Evolutionary conservation across 1,140 invertebrate genomes (phyloP).

Genomic region (Matsumurasca onukii): DNA sequence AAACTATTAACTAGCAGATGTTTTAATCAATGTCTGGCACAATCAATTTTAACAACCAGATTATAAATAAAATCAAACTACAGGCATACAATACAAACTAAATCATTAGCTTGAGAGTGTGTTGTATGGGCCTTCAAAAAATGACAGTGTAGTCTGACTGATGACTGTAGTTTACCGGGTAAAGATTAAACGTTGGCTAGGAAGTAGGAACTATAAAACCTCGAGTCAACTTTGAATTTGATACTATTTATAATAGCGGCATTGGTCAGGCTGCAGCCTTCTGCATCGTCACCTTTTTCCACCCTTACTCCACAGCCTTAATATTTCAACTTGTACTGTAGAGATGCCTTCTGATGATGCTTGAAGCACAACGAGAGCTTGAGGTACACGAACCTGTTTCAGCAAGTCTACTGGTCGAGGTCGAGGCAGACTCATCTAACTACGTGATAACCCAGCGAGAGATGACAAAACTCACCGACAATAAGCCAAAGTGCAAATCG

Average conservation of each 20-base stretch:
- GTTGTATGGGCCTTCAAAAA: no score
- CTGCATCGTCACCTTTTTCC: no score
- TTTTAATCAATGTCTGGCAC: not conserved
- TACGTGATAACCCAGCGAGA: not conserved
- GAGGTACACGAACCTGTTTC: not conserved
- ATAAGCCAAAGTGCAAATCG: constrained; percentile 64
- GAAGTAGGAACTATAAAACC: no score
- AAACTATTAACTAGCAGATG: not conserved
- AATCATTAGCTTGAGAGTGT: not conserved
- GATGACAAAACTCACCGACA: constrained; percentile 42
- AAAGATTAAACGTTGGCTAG: no score
- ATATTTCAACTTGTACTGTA: not conserved
- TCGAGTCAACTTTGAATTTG: no score
- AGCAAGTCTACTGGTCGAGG: no score
- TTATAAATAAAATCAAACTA: not conserved
- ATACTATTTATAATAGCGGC: no score
- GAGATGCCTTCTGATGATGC: not conserved
- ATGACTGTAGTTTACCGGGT: no score
- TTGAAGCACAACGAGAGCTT: not conserved
- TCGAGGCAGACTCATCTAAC: no score
- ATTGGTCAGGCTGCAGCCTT: no score
- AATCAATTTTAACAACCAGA: not conserved
- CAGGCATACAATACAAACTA: not conserved
- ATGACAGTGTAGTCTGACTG: no score
- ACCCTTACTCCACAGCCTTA: no score